A percentile compares a stretch with the other conserved stretches of the same genome.
These are phyloP conservation scores for Tricholaema leucomelas DNA, from an alignment of 2,113 vertebrate genomes.

Conservation along the genomic window DNA sequence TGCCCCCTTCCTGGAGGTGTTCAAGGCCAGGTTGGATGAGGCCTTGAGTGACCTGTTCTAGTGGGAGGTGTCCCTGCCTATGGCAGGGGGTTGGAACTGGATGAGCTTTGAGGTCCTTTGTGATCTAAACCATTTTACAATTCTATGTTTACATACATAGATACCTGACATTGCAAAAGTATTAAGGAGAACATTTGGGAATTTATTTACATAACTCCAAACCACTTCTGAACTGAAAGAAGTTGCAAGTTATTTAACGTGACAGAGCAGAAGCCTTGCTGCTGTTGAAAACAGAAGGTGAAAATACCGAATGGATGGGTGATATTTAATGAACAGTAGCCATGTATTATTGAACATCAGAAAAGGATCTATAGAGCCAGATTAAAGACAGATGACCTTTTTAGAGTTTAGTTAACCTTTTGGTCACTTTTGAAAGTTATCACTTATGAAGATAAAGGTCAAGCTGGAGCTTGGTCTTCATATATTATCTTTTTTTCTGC, in stretches of 20 bases:
- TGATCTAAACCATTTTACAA: too few relatives aligned
- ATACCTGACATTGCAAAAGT: background rate
- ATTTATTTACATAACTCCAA: background rate
- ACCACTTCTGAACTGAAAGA: background rate
- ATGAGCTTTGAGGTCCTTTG: too few relatives aligned
- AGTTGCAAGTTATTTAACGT: background rate
- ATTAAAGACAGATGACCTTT: constrained; percentile 74
- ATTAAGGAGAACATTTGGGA: background rate
- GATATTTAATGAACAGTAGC: constrained; percentile 65
- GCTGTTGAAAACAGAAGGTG: background rate
- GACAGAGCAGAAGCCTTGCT: constrained; percentile 11
- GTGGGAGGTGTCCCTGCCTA: too few relatives aligned
- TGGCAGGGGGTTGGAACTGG: too few relatives aligned
- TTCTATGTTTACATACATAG: background rate
- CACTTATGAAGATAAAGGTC: constrained; percentile 73
- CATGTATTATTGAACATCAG: constrained; percentile 58
- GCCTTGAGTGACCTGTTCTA: too few relatives aligned
- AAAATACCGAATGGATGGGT: constrained; percentile 29
- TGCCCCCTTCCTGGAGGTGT: too few relatives aligned
- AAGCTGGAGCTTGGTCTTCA: constrained; percentile 34
- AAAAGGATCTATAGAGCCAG: constrained; percentile 47
- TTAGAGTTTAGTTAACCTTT: constrained; percentile 74
- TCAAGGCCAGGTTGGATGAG: too few relatives aligned
- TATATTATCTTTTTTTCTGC: background rate
- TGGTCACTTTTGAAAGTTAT: constrained; percentile 71